Conservation (phyloP, 1,140 invertebrate species). For the Olivierus martensii region DNA sequence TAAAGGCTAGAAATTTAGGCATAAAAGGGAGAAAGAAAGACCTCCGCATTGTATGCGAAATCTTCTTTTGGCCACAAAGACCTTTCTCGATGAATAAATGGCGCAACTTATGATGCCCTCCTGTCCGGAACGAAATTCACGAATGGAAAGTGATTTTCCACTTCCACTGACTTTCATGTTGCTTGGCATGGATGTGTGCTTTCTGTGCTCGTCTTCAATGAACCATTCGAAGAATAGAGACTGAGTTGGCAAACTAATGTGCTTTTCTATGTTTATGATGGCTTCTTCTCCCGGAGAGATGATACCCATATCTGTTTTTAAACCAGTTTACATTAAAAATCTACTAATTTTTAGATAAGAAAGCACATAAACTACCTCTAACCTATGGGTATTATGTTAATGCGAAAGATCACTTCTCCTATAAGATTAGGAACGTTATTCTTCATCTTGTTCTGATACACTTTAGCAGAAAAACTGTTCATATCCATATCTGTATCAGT, state of each 20-base stretch:
- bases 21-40: too few relatives aligned
- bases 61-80: background rate
- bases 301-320: conserved; percentile 4
- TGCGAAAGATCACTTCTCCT: background rate
- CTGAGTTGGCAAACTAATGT: background rate
- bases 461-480: conserved; percentile 1
- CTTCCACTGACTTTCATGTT: conserved; percentile 6
- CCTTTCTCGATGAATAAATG: conserved; percentile 3
- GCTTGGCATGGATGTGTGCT: background rate
- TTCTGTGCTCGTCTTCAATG: background rate
- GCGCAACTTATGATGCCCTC: background rate
- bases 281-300: conserved; percentile 4
- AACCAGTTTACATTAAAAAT: too few relatives aligned
- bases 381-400: conserved; percentile 2
- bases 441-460: background rate
- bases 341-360: too few relatives aligned
- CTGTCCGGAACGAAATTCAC: background rate
- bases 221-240: conserved; percentile 1
- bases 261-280: conserved; percentile 11
- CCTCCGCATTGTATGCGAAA: background rate
- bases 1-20: too few relatives aligned
- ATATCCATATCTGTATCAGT: conserved; percentile 7
- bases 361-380: too few relatives aligned
- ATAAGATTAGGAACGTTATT: background rate
- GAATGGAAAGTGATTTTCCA: background rate